Evolutionary conservation across 2,888 invertebrate species (phyloP).

Genomic region (Ophion ellenae): DNA sequence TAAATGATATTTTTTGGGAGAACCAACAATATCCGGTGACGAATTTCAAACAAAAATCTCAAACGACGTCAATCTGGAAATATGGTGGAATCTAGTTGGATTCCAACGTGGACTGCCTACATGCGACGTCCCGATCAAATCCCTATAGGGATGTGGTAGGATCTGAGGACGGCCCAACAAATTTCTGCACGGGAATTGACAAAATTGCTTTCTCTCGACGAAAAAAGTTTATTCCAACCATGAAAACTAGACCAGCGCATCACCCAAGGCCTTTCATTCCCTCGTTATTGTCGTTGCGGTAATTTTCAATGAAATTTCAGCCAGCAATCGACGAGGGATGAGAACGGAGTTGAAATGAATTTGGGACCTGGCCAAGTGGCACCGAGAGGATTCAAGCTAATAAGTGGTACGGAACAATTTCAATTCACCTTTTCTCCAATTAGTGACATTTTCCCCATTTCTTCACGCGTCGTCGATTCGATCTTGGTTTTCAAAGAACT

Average conservation of each 20-base stretch:
- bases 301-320: constrained; percentile 67
- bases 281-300: neutral
- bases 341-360: constrained; percentile 83
- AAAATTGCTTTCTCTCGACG: constrained; percentile 3
- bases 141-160: too few species aligned
- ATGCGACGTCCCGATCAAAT: too few species aligned
- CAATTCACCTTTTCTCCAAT: neutral
- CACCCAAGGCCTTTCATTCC: neutral
- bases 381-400: constrained; percentile 90
- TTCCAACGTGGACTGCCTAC: too few species aligned
- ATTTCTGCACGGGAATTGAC: too few species aligned
- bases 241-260: too few species aligned
- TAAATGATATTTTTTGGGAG: too few species aligned
- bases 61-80: too few species aligned
- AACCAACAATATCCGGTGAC: too few species aligned
- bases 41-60: too few species aligned
- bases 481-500: neutral
- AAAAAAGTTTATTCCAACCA: neutral
- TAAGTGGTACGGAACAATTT: constrained; percentile 76
- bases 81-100: too few species aligned
- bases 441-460: neutral
- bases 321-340: constrained; percentile 76
- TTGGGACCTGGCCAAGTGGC: constrained; percentile 93
- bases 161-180: too few species aligned
- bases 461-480: neutral